These are phyloP conservation scores for Sprattus sprattus DNA, from an alignment of 2,113 vertebrate species.

Conservation along the genomic window DNA sequence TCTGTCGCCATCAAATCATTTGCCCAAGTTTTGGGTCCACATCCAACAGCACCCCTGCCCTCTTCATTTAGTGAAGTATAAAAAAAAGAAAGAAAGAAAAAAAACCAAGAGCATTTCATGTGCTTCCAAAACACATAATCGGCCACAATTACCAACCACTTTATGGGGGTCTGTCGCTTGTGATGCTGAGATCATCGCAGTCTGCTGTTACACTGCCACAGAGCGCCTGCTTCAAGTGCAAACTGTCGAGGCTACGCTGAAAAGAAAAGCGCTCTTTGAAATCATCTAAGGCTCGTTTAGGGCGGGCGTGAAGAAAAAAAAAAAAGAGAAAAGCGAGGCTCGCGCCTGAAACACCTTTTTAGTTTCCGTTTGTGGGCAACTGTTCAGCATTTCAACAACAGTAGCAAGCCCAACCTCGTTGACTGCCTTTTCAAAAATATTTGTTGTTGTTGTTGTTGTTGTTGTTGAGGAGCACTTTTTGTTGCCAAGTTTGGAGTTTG, in stretches of 20 bases:
- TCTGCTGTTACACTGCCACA: constrained; percentile 33
- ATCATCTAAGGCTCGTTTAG: constrained; percentile 50
- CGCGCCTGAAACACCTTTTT: constrained; percentile 42
- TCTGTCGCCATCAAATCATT: constrained; percentile 44
- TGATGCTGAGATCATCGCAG: constrained; percentile 46
- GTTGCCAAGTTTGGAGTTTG: neutral
- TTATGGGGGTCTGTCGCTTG: constrained; percentile 47
- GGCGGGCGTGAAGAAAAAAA: neutral
- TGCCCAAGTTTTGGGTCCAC: constrained; percentile 31
- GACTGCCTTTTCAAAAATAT: neutral
- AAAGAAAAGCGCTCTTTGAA: constrained; percentile 47
- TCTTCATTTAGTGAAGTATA: constrained; percentile 41
- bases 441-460: neutral
- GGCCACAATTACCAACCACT: constrained; percentile 51
- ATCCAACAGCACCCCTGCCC: constrained; percentile 32
- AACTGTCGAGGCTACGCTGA: constrained; percentile 37
- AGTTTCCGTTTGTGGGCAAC: constrained; percentile 29
- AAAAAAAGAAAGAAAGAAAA: constrained; percentile 39
- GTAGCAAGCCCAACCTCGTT: constrained; percentile 8
- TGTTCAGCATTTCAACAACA: constrained; percentile 40
- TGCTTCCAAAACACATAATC: constrained; percentile 53
- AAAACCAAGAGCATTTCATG: constrained; percentile 51
- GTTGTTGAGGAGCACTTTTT: neutral
- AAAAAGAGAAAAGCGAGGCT: constrained; percentile 20
- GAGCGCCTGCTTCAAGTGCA: constrained; percentile 38